phyloP scores from a whole-genome alignment of 2,113 vertebrate genomes.

The Vireo altiloquus region DNA sequence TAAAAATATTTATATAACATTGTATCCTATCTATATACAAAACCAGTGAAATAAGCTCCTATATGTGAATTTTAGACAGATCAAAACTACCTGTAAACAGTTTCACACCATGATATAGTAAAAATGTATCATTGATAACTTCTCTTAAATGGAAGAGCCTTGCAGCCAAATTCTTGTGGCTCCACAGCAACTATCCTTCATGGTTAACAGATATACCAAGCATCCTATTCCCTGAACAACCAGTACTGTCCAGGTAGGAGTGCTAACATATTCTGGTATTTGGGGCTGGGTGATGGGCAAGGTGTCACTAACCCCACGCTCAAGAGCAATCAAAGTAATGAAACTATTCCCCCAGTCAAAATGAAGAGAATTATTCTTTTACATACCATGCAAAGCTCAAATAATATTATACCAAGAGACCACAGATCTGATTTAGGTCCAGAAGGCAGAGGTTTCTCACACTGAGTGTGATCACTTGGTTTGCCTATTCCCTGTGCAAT shows the following conservation, averaged over 20 bases:
- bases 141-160: neutral
- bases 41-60: neutral
- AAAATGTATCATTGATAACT: neutral
- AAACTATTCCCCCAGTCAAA: neutral
- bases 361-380: neutral
- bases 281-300: neutral
- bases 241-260: neutral
- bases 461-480: slow-evolving; percentile 76
- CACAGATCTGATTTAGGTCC: slow-evolving; percentile 94
- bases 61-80: neutral
- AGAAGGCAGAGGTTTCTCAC: slow-evolving; percentile 81
- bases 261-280: neutral
- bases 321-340: neutral
- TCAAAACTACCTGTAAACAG: neutral
- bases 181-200: neutral
- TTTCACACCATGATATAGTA: neutral
- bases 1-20: neutral
- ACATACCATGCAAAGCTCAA: slow-evolving; percentile 94
- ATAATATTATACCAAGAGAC: slow-evolving; percentile 93
- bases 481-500: slow-evolving; percentile 88
- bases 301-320: neutral
- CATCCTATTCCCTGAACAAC: neutral
- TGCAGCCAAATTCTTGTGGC: neutral
- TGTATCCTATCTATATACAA: neutral
- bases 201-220: neutral